phyloP scores from a whole-genome alignment of 2,888 invertebrate genomes.

The Papilio demoleus region DNA sequence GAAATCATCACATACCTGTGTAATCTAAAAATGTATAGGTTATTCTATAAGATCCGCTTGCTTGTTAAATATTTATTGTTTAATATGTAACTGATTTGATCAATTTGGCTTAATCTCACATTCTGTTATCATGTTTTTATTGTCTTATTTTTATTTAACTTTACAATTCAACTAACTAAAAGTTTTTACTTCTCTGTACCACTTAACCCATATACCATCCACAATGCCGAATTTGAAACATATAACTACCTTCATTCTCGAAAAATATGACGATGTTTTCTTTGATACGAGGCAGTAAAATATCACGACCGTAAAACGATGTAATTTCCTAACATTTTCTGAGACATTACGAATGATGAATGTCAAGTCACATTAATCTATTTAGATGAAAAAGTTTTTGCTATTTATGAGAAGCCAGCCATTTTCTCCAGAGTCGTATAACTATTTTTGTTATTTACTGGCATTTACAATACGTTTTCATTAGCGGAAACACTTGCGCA shows the following conservation, averaged over 20 bases:
- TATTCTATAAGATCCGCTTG: too few relatives aligned
- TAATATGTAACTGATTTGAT: neutral
- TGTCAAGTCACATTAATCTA: constrained; percentile 20
- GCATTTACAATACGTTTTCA: neutral
- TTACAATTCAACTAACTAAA: too few relatives aligned
- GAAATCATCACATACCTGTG: neutral
- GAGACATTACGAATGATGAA: constrained; percentile 21
- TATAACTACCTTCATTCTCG: neutral
- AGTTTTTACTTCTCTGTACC: neutral
- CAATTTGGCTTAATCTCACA: neutral
- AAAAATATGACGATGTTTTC: constrained; percentile 14
- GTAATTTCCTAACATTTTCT: constrained; percentile 19
- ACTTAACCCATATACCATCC: neutral
- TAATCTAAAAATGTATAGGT: neutral
- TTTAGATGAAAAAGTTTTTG: constrained; percentile 15
- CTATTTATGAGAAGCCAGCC: constrained; percentile 7
- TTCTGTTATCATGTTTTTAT: neutral
- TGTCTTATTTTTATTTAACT: too few relatives aligned
- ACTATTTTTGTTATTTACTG: neutral
- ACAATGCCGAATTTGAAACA: neutral
- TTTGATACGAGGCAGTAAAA: constrained; percentile 15
- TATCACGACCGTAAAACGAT: constrained; percentile 18
- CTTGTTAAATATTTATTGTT: too few relatives aligned
- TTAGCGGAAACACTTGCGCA: neutral
- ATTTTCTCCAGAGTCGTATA: neutral